These are phyloP conservation scores for Potorous gilbertii DNA, from an alignment of 2,797 vertebrate species.

Conservation along the genomic window DNA sequence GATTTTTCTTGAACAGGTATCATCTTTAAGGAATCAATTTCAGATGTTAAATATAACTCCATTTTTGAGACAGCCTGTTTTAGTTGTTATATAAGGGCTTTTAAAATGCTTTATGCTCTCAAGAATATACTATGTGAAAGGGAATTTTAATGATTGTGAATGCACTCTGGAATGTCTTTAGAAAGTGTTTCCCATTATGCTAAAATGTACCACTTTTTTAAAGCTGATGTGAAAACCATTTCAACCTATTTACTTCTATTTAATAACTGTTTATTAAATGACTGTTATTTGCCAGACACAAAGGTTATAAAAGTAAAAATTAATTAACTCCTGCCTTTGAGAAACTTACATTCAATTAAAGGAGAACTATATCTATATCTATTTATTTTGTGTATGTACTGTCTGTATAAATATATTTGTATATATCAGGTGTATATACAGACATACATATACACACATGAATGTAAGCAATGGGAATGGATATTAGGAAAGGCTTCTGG, in stretches of 20 bases:
- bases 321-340: background rate
- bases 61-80: background rate
- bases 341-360: background rate
- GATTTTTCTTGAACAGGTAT: background rate
- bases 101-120: background rate
- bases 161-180: background rate
- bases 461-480: background rate
- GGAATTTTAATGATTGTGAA: background rate
- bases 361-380: background rate
- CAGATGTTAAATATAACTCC: constrained; percentile 19
- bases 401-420: background rate
- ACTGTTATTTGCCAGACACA: background rate
- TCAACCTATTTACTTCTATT: background rate
- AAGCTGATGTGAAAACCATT: background rate
- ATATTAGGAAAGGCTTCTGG: background rate
- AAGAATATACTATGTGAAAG: background rate
- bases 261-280: background rate
- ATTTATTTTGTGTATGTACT: background rate
- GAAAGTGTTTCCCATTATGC: background rate
- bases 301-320: background rate
- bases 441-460: background rate
- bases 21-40: constrained; percentile 13
- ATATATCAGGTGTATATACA: background rate
- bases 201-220: constrained; percentile 8
- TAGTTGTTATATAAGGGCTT: constrained; percentile 19